These are phyloP conservation scores for Macrotus californicus DNA, from an alignment of 2,113 vertebrate genomes.

Conservation along the genomic window DNA sequence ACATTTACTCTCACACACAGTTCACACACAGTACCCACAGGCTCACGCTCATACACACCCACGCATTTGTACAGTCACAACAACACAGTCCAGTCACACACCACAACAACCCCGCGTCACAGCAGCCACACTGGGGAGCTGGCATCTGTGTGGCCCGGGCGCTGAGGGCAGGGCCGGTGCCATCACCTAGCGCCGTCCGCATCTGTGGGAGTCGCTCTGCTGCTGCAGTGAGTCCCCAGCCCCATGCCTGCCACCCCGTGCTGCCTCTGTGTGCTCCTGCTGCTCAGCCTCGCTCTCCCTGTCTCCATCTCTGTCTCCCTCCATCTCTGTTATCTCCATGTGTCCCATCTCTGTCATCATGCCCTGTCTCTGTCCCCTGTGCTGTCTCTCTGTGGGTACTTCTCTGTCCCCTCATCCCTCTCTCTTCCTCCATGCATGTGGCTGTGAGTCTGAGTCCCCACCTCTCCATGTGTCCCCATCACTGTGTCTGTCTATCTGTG, in stretches of 20 bases:
- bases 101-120: not conserved
- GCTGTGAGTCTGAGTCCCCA: not conserved
- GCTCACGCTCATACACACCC: not conserved
- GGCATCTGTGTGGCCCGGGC: too few species aligned
- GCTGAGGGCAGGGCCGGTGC: too few species aligned
- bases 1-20: not conserved
- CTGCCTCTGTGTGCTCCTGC: too few species aligned
- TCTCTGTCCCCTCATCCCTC: not conserved
- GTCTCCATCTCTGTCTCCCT: too few species aligned
- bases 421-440: accelerated
- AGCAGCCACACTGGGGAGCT: not conserved
- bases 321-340: accelerated
- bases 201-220: too few species aligned
- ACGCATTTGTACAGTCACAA: not conserved
- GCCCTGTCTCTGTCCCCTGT: not conserved
- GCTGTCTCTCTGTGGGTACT: not conserved
- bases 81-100: not conserved
- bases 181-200: too few species aligned
- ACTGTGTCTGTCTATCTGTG: accelerated
- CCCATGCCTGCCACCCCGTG: too few species aligned
- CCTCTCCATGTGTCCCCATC: not conserved
- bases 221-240: too few species aligned
- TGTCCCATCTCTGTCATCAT: not conserved
- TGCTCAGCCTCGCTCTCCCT: not conserved
- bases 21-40: too few species aligned